phyloP scores from a whole-genome alignment of 2,797 vertebrate genomes.

The Spinibarbus caldwelli region DNA sequence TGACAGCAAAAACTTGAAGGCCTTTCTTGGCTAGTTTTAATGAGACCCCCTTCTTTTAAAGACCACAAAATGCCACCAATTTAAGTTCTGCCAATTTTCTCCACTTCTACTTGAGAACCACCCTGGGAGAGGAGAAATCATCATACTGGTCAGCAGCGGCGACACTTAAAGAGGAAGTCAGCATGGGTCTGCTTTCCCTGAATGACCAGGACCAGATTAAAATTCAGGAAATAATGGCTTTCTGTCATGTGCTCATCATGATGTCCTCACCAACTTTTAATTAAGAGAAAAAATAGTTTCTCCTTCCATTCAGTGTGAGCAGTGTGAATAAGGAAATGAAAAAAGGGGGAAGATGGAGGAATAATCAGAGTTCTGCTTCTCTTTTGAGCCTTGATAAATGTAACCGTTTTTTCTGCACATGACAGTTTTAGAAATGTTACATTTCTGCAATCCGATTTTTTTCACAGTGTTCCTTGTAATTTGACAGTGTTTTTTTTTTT shows the following conservation, averaged over 20 bases:
- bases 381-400: conserved; percentile 57
- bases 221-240: conserved; percentile 94
- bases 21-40: conserved; percentile 88
- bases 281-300: conserved; percentile 83
- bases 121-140: conserved; percentile 85
- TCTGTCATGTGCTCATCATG: conserved; percentile 86
- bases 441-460: background rate
- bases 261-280: conserved; percentile 91
- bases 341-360: background rate
- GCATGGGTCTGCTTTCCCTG: conserved; percentile 87
- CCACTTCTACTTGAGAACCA: conserved; percentile 91
- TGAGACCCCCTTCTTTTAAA: conserved; percentile 92
- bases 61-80: conserved; percentile 96
- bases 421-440: background rate
- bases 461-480: background rate
- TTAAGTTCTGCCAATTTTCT: conserved; percentile 97
- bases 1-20: conserved; percentile 90
- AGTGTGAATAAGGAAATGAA: conserved; percentile 24
- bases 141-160: conserved; percentile 88
- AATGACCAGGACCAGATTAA: conserved; percentile 91
- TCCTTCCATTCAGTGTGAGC: conserved; percentile 46
- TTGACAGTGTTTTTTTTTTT: background rate
- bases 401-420: conserved; percentile 1
- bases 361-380: conserved; percentile 40
- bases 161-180: conserved; percentile 93